phyloP scores from a whole-genome alignment of 1,140 invertebrate genomes.

The Microplitis demolitor region DNA sequence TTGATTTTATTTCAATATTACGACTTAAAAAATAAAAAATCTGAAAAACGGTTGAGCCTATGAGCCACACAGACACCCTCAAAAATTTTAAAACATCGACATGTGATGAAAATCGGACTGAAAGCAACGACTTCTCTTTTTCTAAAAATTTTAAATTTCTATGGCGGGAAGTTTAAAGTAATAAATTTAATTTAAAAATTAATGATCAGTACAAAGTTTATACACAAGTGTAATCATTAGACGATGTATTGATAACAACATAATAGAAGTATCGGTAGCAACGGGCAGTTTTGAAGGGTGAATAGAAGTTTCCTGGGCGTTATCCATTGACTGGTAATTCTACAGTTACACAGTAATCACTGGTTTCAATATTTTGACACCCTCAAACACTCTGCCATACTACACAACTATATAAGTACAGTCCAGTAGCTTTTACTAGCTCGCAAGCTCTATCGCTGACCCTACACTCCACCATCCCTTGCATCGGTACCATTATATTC shows the following conservation, averaged over 20 bases:
- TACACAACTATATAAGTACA: not conserved
- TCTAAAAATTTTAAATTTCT: no score
- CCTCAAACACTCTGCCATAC: not conserved
- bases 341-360: constrained; percentile 19
- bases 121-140: no score
- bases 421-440: constrained; percentile 7
- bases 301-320: constrained; percentile 2
- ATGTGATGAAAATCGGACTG: no score
- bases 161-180: no score
- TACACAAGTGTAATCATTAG: not conserved
- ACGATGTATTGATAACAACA: not conserved
- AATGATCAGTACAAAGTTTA: no score
- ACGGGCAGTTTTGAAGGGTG: constrained; percentile 23
- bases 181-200: no score
- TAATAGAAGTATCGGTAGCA: constrained; percentile 12
- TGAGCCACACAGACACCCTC: no score
- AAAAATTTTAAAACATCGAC: no score
- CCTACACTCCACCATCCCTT: no score
- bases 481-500: not conserved
- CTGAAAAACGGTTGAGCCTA: no score
- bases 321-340: not conserved
- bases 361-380: constrained; percentile 27
- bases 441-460: constrained; percentile 16
- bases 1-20: no score
- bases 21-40: no score